Percentiles rank a stretch among this genome's conserved stretches.
These are phyloP conservation scores for Macquaria australasica DNA, from an alignment of 2,113 vertebrate species.

Conservation along the genomic window DNA sequence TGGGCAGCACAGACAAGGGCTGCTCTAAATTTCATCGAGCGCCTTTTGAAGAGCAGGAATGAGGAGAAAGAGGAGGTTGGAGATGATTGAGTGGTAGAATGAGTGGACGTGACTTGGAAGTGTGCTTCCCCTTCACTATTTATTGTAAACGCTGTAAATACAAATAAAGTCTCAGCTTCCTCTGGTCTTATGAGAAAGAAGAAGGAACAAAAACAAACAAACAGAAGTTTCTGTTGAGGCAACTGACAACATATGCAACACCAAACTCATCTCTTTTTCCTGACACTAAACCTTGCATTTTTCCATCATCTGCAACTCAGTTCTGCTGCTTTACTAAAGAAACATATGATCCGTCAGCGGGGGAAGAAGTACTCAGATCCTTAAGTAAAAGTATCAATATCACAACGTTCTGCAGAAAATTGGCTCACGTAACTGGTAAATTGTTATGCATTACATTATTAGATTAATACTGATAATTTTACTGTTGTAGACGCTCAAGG, in stretches of 20 bases:
- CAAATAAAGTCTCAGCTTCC: not conserved
- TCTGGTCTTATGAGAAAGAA: conserved; percentile 41
- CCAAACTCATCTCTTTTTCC: not conserved
- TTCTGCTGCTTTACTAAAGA: not conserved
- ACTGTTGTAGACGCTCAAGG: not conserved
- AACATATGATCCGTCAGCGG: not conserved
- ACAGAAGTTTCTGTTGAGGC: conserved; percentile 4
- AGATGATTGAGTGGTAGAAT: conserved; percentile 74
- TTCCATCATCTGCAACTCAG: not conserved
- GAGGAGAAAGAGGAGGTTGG: conserved; percentile 10
- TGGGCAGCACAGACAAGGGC: conserved; percentile 50
- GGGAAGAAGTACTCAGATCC: not conserved
- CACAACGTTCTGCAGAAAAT: not conserved
- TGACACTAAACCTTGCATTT: not conserved
- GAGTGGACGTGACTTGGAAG: conserved; percentile 46
- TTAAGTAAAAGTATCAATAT: not conserved
- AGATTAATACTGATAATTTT: not conserved
- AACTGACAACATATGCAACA: not conserved
- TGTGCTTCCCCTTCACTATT: conserved; percentile 66
- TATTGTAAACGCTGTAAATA: conserved; percentile 72
- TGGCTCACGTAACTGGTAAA: too few relatives aligned
- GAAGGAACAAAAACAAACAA: conserved; percentile 44
- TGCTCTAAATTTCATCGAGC: conserved; percentile 13
- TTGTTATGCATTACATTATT: too few relatives aligned
- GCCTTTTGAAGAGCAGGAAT: conserved; percentile 13